Conservation (phyloP, 2,113 vertebrate genomes). For the Amphiprion percula region DNA sequence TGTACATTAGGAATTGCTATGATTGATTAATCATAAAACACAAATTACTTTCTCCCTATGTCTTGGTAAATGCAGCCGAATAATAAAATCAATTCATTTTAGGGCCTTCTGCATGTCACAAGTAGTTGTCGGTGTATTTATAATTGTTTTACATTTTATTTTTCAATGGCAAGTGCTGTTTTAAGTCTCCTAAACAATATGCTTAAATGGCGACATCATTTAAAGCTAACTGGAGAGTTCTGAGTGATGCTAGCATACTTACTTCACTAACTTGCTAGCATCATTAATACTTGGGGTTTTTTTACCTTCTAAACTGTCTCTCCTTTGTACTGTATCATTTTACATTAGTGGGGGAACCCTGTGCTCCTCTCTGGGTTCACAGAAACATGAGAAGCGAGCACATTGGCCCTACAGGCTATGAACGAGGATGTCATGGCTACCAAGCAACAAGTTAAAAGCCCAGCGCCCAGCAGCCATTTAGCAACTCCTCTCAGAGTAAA, state of each 20-base stretch:
- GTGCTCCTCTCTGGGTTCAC: conserved; percentile 30
- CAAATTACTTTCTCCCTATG: background rate
- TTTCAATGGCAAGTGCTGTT: background rate
- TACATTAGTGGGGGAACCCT: conserved; percentile 1
- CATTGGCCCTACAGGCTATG: conserved; percentile 29
- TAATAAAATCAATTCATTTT: too few species aligned
- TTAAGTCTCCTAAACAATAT: background rate
- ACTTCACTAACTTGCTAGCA: background rate
- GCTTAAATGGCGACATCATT: background rate
- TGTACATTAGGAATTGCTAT: too few species aligned
- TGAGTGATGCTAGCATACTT: background rate
- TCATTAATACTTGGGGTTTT: background rate
- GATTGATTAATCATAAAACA: background rate
- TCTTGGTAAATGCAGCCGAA: background rate
- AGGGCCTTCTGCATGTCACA: background rate
- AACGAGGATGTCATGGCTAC: conserved; percentile 68
- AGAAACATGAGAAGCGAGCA: conserved; percentile 63
- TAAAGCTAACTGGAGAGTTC: background rate
- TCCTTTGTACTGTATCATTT: conserved; percentile 1
- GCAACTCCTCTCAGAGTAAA: background rate
- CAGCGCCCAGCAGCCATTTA: conserved; percentile 45
- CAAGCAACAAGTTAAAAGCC: conserved; percentile 66
- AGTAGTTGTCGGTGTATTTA: background rate
- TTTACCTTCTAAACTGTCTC: background rate
- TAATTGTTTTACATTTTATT: too few species aligned